Evolutionary conservation across 2,797 vertebrate species (phyloP).

Genomic region (Bothrops alternatus): DNA sequence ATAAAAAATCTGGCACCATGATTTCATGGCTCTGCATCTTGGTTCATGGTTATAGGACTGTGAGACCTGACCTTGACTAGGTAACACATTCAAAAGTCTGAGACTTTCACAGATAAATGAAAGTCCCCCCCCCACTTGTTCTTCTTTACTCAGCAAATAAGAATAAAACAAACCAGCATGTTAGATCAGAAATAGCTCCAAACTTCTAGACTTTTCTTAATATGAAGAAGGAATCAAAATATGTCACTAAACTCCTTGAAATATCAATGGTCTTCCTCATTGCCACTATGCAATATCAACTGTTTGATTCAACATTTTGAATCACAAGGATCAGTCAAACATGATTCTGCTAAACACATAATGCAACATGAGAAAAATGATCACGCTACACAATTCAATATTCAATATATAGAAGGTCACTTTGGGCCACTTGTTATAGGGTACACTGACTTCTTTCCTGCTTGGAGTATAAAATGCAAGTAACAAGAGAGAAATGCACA

Average conservation of each 20-base stretch:
- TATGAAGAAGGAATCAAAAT: not conserved
- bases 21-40: not conserved
- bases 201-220: not conserved
- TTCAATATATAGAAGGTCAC: not conserved
- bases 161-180: not conserved
- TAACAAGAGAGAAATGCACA: not conserved
- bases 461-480: constrained; percentile 6
- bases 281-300: not conserved
- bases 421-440: not conserved
- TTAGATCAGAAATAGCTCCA: not conserved
- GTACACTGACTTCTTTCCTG: not conserved
- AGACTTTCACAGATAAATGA: not conserved
- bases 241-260: not conserved
- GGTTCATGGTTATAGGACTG: not conserved
- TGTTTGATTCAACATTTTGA: constrained; percentile 18
- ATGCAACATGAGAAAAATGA: not conserved
- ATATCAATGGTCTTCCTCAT: not conserved
- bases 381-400: not conserved
- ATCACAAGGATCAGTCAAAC: not conserved
- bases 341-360: not conserved
- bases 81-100: not conserved
- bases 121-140: too few relatives aligned
- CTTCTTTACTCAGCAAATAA: not conserved
- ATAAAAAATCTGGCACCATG: not conserved
- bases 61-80: not conserved